Evolutionary conservation across 2,888 invertebrate species (phyloP), one percentile per base, ranked within the genome.

Genomic region (Prenolepis imparis): DNA sequence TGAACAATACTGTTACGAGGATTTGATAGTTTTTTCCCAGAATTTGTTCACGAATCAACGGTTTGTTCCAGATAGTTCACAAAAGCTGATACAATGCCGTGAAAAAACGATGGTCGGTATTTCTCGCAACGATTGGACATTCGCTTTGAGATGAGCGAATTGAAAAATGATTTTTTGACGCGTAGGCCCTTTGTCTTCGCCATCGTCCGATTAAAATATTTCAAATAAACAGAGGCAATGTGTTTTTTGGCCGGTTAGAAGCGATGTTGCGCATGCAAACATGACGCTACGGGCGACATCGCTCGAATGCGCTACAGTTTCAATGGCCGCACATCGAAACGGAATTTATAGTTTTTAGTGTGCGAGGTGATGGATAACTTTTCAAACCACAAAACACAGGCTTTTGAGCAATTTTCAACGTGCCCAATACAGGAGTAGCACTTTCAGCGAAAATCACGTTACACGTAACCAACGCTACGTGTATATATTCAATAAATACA

Each of bases 301-400:
- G 78, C 73, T 44, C 18, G 78, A 80, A 72, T 72, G 44, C 78
- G 57, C 78, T 72, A 59, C 72, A 72, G 73, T 80, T 80, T 80
- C 78, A 80, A 80, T 72, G 73, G 78, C 36, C 59, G 59, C 18
- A 44, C 32, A 80, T 80, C 59, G 72, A 80, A 80, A 80, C 36
- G 36, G 78, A 80, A 80, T 80, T 80, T 80, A 80, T 80, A 80
- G 78, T 72, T 80, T 80, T 80, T 80, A 59, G 72, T 80, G 72
- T 80, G 44, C 21, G 59, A 70, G 70, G 72, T 78, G 78, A 80
- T 80, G 78, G 78, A 80, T 80, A 80, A 80, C 78, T 80, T 72
- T 80, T 80, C 78, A 59, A 80, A 80, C 78, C 78, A 59, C 78
- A 80, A 80, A 80, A 80, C 36, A 80, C 78, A 44, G 72, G 78